Evolutionary conservation across 2,888 invertebrate species (phyloP).

Genomic region (Trypoxylon attenuatum): DNA sequence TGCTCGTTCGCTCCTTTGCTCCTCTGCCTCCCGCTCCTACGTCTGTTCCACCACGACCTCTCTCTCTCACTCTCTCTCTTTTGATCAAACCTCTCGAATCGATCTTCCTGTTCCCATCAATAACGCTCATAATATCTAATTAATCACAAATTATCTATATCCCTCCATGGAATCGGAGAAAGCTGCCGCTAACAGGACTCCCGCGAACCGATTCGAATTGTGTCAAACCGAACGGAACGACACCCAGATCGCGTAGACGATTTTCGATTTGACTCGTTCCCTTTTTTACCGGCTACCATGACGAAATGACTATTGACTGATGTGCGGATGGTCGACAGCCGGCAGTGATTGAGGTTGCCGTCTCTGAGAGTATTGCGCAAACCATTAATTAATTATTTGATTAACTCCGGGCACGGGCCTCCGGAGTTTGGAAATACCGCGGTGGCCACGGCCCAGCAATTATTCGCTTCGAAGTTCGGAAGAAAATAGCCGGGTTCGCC

Average conservation of each 20-base stretch:
- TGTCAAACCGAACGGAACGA: background rate
- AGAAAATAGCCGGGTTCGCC: no score
- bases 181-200: conserved; percentile 12
- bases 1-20: conserved; percentile 38
- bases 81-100: conserved; percentile 16
- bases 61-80: conserved; percentile 14
- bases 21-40: conserved; percentile 44
- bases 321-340: background rate
- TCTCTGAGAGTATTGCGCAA: conserved; percentile 3
- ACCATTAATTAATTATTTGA: conserved; percentile 33
- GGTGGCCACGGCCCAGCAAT: background rate
- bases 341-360: conserved; percentile 22
- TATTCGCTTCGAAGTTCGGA: no score
- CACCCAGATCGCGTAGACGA: no score
- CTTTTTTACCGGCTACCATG: no score
- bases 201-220: background rate
- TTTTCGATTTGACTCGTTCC: no score
- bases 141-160: conserved; percentile 74
- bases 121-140: conserved; percentile 73
- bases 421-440: no score
- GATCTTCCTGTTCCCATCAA: conserved; percentile 67
- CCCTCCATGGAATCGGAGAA: conserved; percentile 40
- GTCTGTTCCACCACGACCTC: conserved; percentile 27
- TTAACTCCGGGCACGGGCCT: no score
- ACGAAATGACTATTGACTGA: background rate